Conservation (phyloP, 2,797 vertebrate genomes). For the Acestrorhynchus altus region DNA sequence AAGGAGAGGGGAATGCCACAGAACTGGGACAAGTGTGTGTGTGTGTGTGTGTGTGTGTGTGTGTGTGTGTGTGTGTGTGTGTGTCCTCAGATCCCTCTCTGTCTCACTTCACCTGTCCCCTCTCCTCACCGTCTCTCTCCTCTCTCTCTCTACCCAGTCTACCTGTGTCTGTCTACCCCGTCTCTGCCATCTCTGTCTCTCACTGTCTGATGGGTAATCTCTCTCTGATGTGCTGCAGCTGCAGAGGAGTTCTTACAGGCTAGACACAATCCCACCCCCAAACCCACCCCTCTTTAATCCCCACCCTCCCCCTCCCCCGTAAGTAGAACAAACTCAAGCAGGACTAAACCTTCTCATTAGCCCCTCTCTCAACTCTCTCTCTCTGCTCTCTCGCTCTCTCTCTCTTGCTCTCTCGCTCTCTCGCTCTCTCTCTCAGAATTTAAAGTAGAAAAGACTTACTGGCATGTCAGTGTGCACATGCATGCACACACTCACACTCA, state of each 20-base stretch:
- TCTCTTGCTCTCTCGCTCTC: constrained; percentile 44
- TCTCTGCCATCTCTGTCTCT: constrained; percentile 47
- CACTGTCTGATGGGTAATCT: constrained; percentile 28
- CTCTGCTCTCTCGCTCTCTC: constrained; percentile 54
- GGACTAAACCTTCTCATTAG: constrained; percentile 42
- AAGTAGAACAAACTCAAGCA: constrained; percentile 62
- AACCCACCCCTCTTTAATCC: too few species aligned
- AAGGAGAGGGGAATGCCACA: constrained; percentile 15
- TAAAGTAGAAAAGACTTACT: constrained; percentile 66
- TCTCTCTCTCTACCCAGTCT: too few species aligned
- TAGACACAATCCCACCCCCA: too few species aligned
- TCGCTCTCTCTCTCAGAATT: constrained; percentile 59
- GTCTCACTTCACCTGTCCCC: constrained; percentile 53
- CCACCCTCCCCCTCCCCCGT: too few species aligned
- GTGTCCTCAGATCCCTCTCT: constrained; percentile 44
- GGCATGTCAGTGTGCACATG: constrained; percentile 58
- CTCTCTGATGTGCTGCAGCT: constrained; percentile 64
- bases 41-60: neutral
- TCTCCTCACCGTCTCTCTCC: too few species aligned
- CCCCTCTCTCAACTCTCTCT: constrained; percentile 61
- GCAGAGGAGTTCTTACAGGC: constrained; percentile 74
- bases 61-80: constrained; percentile 15
- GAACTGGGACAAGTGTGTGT: constrained; percentile 32
- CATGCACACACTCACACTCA: constrained; percentile 8
- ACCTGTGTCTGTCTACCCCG: constrained; percentile 18